phyloP scores from a whole-genome alignment of 1,140 invertebrate genomes.

The Cecropterus lyciades region DNA sequence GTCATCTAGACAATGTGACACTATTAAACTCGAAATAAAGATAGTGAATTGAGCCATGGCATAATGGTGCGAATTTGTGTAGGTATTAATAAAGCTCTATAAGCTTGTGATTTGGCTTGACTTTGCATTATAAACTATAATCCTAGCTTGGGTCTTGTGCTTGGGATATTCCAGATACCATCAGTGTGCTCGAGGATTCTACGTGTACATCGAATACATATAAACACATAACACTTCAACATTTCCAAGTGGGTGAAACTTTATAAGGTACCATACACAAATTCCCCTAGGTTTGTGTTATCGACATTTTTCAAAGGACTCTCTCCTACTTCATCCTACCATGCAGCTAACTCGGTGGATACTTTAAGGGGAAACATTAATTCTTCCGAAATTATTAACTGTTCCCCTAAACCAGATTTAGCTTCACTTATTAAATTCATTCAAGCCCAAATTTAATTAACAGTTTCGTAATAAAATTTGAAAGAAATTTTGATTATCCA shows the following conservation, averaged over 20 bases:
- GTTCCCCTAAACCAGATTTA: conserved; percentile 1
- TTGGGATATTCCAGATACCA: conserved; percentile 43
- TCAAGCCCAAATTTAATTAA: conserved; percentile 12
- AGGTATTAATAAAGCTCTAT: conserved; percentile 78
- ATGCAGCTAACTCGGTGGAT: conserved; percentile 69
- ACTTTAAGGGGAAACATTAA: conserved; percentile 18
- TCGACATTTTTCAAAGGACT: conserved; percentile 40
- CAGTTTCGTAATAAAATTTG: conserved; percentile 9
- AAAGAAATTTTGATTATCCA: conserved; percentile 23
- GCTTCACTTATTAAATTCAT: neutral
- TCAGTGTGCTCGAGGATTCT: conserved; percentile 58
- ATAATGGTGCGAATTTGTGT: conserved; percentile 78
- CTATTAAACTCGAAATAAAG: conserved; percentile 14
- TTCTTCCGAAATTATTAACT: conserved; percentile 3
- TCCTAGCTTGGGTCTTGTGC: conserved; percentile 46
- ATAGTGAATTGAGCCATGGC: conserved; percentile 36
- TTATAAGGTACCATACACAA: conserved; percentile 84
- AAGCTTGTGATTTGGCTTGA: conserved; percentile 39
- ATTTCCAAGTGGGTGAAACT: conserved; percentile 80
- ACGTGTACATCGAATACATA: conserved; percentile 68
- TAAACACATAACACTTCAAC: conserved; percentile 68
- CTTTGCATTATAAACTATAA: conserved; percentile 30
- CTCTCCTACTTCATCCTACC: conserved; percentile 61
- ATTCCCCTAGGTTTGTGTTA: conserved; percentile 71
- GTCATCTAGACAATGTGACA: conserved; percentile 13